Percentiles rank a stretch among this genome's conserved stretches.
Conservation (phyloP, 23 tunicate species). For the Styela clava region DNA sequence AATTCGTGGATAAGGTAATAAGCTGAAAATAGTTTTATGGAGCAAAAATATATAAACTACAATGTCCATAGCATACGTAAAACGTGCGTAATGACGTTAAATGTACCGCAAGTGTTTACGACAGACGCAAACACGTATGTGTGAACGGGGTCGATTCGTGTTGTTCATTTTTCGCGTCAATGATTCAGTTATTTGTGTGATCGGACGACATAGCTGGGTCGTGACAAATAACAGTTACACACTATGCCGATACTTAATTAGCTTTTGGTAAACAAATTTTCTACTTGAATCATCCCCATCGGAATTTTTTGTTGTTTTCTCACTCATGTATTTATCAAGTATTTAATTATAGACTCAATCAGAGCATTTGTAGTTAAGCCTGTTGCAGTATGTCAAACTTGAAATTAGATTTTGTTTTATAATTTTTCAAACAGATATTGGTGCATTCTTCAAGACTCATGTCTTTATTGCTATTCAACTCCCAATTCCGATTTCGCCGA, state of each 20-base stretch:
- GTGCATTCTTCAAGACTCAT: constrained; percentile 21
- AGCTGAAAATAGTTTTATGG: neutral
- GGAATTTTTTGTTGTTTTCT: neutral
- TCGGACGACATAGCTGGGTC: neutral
- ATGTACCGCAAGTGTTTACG: neutral
- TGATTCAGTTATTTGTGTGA: neutral
- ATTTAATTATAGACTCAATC: neutral
- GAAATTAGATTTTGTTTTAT: too few species aligned
- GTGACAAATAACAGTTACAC: neutral
- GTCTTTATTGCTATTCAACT: constrained; percentile 22
- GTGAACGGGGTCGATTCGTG: neutral
- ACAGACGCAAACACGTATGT: neutral
- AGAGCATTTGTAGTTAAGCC: too few species aligned
- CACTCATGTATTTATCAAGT: neutral
- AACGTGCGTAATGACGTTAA: neutral
- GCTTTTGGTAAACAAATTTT: neutral
- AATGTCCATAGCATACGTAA: too few species aligned
- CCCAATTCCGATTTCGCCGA: constrained; percentile 9
- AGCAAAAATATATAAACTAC: too few species aligned
- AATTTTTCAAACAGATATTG: constrained; percentile 10
- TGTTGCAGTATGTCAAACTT: too few species aligned
- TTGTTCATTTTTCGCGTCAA: neutral
- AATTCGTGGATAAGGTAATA: neutral
- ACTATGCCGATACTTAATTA: neutral
- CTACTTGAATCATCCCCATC: neutral